These are phyloP conservation scores for Elgaria multicarinata DNA, from an alignment of 2,113 vertebrate genomes.

Conservation along the genomic window DNA sequence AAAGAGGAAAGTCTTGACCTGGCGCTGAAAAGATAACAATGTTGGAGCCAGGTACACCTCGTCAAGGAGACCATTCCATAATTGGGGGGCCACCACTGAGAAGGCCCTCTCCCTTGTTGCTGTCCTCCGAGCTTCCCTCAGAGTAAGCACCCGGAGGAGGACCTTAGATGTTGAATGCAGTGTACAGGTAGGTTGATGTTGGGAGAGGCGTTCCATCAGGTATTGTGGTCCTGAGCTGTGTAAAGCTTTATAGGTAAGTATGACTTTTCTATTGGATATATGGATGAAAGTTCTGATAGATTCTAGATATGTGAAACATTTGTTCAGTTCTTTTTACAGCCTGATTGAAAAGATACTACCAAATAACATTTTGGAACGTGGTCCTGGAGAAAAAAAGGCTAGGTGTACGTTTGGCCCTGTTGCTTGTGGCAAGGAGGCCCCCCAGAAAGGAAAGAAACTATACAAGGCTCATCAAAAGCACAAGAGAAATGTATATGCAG, in stretches of 20 bases:
- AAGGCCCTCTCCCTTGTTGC: too few species aligned
- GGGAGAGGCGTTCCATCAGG: too few species aligned
- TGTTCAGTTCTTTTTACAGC: neutral
- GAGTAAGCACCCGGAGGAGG: too few species aligned
- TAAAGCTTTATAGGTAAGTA: neutral
- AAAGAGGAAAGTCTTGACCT: too few species aligned
- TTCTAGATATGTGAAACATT: neutral
- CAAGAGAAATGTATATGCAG: neutral
- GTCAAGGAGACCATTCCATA: too few species aligned
- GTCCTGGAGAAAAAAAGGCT: neutral
- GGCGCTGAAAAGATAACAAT: too few species aligned
- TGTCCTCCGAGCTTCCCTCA: too few species aligned
- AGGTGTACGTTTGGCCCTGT: constrained; percentile 5
- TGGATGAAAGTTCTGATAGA: neutral
- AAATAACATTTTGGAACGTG: neutral
- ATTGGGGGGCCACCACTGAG: too few species aligned
- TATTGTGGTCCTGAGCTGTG: too few species aligned
- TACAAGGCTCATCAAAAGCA: neutral
- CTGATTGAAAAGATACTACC: neutral
- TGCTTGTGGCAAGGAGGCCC: neutral
- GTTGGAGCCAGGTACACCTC: too few species aligned
- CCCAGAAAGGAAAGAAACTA: neutral
- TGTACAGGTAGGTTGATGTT: too few species aligned
- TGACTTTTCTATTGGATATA: neutral
- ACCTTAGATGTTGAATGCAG: too few species aligned